Base-by-base conservation (phyloP, 2,113 vertebrate genomes). In the Lucifuga dentata region DNA sequence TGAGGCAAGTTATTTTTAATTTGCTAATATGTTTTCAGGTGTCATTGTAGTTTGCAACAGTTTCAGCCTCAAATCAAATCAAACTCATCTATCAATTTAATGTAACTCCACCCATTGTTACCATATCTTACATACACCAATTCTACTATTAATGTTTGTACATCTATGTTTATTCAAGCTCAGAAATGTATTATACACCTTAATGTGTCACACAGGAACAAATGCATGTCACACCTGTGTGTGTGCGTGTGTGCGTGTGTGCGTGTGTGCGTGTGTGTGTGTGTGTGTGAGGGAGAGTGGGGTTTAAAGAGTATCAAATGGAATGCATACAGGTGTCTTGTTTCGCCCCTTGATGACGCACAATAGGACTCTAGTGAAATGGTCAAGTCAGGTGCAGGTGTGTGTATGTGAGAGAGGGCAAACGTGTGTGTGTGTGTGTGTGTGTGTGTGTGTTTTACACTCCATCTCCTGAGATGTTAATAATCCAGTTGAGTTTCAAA, bases 281-380 rank as follows among this genome's bases (percentile, higher is more conserved):
- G 15, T 16, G 38, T 36, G 32, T 5, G 10, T 13, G 11, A 24
- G 20, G 58, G 36, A 13, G 21, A 13, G n/a, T 11, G 15, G 23
- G 19, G 20, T 11, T 36, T 12, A 44, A 46, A 48, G 45, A 48
- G 21, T 50, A 17, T 51, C 11, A 39, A 55, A 46, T 50, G 56
- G 41, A 60, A 78, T 24, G 35, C 59, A 72, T 76, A 60, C 66
- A 73, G 57, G 64, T 69, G 80, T 74, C 23, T 68, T 24, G 8
- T 78, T 63, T 32, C 52, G 38, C 36, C 62, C 53, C 81, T 59
- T 51, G 77, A 82, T 88, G 86, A 88, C 74, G 66, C 80, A 87
- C 68, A 58, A 49, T 19, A 60, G 45, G 65, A 72, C 72, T 74
- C 78, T n/a, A 40, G 83, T 77, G 86, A 76, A 68, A 77, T 52